Evolutionary conservation across 2,888 invertebrate genomes (phyloP).

Genomic region (Callyntrura sp.): DNA sequence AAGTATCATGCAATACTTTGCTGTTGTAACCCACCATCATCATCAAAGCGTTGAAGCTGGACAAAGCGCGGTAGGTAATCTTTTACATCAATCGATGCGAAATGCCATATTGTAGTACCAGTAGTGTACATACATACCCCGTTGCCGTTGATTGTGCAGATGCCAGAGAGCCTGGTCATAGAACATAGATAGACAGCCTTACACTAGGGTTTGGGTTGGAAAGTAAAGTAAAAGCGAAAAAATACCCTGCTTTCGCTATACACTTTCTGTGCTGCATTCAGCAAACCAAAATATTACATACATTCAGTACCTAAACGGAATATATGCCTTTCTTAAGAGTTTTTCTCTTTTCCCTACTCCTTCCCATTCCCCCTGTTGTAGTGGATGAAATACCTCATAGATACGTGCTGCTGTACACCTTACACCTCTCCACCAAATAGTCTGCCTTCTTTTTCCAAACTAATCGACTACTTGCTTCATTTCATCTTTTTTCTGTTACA

Average conservation of each 20-base stretch:
- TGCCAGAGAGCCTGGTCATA: not conserved
- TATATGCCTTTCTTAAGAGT: too few relatives aligned
- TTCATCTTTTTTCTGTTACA: not conserved
- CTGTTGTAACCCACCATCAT: not conserved
- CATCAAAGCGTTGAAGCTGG: not conserved
- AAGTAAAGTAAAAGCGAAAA: not conserved
- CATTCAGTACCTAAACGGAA: too few relatives aligned
- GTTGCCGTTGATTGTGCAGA: not conserved
- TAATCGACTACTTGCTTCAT: not conserved
- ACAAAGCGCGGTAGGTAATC: conserved; percentile 11
- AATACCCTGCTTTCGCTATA: not conserved
- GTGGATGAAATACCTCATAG: too few relatives aligned
- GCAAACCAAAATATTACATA: not conserved
- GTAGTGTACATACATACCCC: too few relatives aligned
- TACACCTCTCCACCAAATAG: too few relatives aligned
- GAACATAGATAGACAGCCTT: not conserved
- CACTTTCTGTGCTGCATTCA: not conserved
- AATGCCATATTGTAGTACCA: conserved; percentile 5
- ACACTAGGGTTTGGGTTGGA: not conserved
- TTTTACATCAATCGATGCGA: conserved; percentile 50
- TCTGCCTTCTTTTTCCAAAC: too few relatives aligned
- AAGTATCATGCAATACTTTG: not conserved
- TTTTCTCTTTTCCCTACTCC: too few relatives aligned
- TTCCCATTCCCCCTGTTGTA: too few relatives aligned
- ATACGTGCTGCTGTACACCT: too few relatives aligned